phyloP scores from a whole-genome alignment of 2,888 invertebrate genomes.

The Strigamia crassipes region DNA sequence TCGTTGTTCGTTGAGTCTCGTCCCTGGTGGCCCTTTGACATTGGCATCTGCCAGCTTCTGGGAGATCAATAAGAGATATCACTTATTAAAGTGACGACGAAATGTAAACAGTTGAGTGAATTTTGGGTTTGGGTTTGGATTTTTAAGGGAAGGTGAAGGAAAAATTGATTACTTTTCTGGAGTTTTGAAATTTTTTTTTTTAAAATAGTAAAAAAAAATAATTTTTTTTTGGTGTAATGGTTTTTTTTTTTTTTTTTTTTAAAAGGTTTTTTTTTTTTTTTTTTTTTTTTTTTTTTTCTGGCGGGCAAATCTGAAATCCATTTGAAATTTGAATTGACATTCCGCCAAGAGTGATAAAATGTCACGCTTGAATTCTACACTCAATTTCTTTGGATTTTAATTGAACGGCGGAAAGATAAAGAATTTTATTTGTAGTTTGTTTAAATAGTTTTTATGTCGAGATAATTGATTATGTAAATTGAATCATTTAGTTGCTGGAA shows the following conservation, averaged over 20 bases:
- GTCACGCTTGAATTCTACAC: neutral
- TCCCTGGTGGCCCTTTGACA: conserved; percentile 27
- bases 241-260: neutral
- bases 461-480: neutral
- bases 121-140: neutral
- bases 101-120: neutral
- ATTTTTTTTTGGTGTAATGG: neutral
- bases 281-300: neutral
- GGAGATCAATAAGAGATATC: neutral
- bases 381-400: neutral
- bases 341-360: conserved; percentile 15
- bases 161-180: neutral
- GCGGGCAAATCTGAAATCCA: conserved; percentile 1
- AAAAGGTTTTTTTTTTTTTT: neutral
- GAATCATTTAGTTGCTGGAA: conserved; percentile 3
- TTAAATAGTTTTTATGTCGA: neutral
- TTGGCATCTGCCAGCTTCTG: conserved; percentile 23
- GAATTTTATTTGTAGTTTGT: neutral
- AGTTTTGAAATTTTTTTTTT: neutral
- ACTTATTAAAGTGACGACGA: neutral
- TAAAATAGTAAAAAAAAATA: too few relatives aligned
- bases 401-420: neutral
- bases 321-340: conserved; percentile 40
- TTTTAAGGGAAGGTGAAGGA: neutral
- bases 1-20: conserved; percentile 22